These are phyloP conservation scores for Spicauda simplicius DNA, from an alignment of 2,888 invertebrate species.

Conservation along the genomic window DNA sequence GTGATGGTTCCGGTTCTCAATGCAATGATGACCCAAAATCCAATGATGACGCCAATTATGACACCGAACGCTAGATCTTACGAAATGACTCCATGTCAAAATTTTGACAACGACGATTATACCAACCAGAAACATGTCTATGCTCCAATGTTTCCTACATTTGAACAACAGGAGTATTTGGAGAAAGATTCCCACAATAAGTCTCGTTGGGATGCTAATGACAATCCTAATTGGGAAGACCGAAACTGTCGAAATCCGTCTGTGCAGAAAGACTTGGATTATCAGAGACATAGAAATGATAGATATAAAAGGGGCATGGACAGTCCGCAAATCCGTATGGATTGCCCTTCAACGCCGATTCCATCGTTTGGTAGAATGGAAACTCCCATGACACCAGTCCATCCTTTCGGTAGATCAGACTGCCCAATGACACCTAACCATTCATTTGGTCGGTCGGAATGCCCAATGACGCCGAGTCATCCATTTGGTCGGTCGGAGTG, in stretches of 20 bases:
- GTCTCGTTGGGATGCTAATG: constrained; percentile 31
- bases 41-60: constrained; percentile 42
- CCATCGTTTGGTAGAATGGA: constrained; percentile 59
- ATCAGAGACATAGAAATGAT: constrained; percentile 43
- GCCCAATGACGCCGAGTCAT: constrained; percentile 60
- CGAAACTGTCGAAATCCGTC: constrained; percentile 42
- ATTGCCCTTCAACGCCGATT: constrained; percentile 54
- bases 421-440: constrained; percentile 61
- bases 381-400: constrained; percentile 52
- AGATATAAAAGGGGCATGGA: constrained; percentile 47
- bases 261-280: constrained; percentile 44
- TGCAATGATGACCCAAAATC: constrained; percentile 37
- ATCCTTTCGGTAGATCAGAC: constrained; percentile 58
- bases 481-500: constrained; percentile 59
- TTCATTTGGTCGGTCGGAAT: constrained; percentile 58
- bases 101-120: constrained; percentile 57
- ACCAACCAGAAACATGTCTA: constrained; percentile 64
- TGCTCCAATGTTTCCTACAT: constrained; percentile 57
- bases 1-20: constrained; percentile 39
- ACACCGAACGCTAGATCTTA: constrained; percentile 56
- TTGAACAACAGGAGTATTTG: constrained; percentile 51
- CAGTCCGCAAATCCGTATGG: constrained; percentile 53
- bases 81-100: constrained; percentile 59
- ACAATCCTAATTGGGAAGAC: constrained; percentile 46
- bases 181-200: constrained; percentile 49